Base-by-base conservation (phyloP, 2,888 invertebrate species). In the Nezara viridula region DNA sequence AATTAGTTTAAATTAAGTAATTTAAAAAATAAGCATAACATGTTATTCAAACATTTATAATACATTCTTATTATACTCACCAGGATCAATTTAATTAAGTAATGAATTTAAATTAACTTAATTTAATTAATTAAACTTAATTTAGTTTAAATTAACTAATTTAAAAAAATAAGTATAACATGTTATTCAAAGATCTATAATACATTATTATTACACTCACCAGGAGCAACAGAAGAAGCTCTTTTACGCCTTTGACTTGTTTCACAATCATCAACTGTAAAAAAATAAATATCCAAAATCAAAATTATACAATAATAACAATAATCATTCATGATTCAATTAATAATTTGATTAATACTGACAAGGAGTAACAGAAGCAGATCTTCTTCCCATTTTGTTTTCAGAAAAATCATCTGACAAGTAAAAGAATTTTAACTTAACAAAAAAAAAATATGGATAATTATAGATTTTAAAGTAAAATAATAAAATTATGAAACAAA, bases 231-330 rank as follows among this genome's bases (percentile, higher is more conserved):
- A 21, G 66, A 73, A 73, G 66, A 37, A 37, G 32, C 6, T 24
- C 66, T 73, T 37, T 73, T 73, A 60, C 12, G 60, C 37, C 32
- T 73, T 73, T 16, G 32, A 73, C 37, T 73, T 19, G 66, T 73
- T 73, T 73, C 66, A 73, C 66, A 73, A 37, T 73, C 32, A 73
- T 37, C 37, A 21, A 73, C 66, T 73, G 37, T 27, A 60, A 60
- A 27, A 14, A 27, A 60, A 73, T 37, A 37, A 37, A 37, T 7
- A 21, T 37, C 21, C 9, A 73, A 60, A 21, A 19, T 73, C 37
- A 37, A 73, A 32, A 16, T 27, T 27, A 60, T 14, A 27, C n/a
- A 27, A 60, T 16, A 73, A 37, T 37, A 44, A n/a, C 4, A n/a
- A 55, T 24, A n/a, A n/a, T 55, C 7, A n/a, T n/a, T 55, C 7